Base-by-base conservation (phyloP, 2,797 vertebrate genomes). In the Lutjanus campechanus region DNA sequence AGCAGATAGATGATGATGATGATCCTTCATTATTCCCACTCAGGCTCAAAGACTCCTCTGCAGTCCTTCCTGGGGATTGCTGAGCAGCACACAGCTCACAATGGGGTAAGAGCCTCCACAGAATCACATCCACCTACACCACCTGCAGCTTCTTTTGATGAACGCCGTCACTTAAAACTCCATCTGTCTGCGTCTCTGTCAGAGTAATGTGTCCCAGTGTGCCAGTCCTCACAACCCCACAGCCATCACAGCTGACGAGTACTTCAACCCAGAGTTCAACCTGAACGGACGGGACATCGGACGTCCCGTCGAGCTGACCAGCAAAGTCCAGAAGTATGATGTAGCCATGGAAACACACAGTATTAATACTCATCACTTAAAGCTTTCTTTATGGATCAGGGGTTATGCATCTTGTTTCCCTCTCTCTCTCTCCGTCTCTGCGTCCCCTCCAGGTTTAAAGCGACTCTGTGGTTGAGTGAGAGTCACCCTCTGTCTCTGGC, bases 1-100 rank as follows among this genome's bases (percentile, higher is more conserved):
- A n/a, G n/a, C n/a, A n/a, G n/a, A n/a, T n/a, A n/a, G n/a, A n/a
- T 54, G 22, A 40, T 64, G 63, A 65, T 58, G 8, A 25, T 76
- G 55, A 73, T 9, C 53, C 4, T 36, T 9, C 20, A 22, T 77
- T 58, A 2, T 86, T 87, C 43, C 36, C 81, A 20, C 51, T 51
- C 85, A 98, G 97, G 96, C 53, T 97, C 97, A 54, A 97, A 97
- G 94, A 98, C 97, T 53, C 97, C 98, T n/a, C 96, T 99, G 89
- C 98, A 99, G 94, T 98, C 98, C 72, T 99, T 99, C 90, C 94
- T 99, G 72, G 97, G 97, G 75, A 97, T 99, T 7, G 98, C 98
- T 2, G 97, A 99, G 91, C 98, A 99, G 88, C 98, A 99, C 1
- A 92, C 97, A 19, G 95, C 97, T 87, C 96, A 96, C 86, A 96